Percentiles rank a stretch among this genome's conserved stretches.
These are phyloP conservation scores for Arvicanthis niloticus DNA, from an alignment of 2,113 vertebrate species.

Conservation along the genomic window DNA sequence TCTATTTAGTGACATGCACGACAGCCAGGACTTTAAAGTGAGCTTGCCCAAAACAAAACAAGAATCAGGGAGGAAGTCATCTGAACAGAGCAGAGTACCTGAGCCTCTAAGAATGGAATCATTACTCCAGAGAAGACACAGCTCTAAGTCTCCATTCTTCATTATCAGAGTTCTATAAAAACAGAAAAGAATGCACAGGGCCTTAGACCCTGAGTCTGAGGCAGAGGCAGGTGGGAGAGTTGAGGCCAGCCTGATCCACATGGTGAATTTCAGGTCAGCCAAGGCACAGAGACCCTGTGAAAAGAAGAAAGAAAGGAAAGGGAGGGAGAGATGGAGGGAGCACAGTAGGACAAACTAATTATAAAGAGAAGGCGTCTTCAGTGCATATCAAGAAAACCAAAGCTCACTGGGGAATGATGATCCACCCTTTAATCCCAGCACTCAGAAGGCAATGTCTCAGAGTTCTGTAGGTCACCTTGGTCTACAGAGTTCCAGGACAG, in stretches of 20 bases:
- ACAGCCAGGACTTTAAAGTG: no score
- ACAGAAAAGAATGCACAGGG: neutral
- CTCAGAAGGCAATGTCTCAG: neutral
- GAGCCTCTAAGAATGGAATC: neutral
- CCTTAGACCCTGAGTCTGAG: neutral
- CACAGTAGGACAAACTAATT: neutral
- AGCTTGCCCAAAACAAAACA: neutral
- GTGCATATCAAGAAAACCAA: neutral
- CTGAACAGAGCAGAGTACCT: neutral
- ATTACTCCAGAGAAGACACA: neutral
- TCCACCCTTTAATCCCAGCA: neutral
- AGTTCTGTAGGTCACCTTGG: neutral
- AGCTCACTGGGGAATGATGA: neutral
- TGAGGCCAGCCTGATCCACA: neutral
- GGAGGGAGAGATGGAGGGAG: neutral
- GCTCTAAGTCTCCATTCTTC: neutral
- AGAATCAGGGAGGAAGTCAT: neutral
- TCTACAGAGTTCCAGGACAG: neutral
- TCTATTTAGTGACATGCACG: neutral
- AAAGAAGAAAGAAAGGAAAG: neutral
- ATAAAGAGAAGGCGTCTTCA: constrained; percentile 5
- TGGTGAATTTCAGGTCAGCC: neutral
- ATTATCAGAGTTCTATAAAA: neutral
- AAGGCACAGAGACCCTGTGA: neutral
- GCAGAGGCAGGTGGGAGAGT: neutral